phyloP scores from a whole-genome alignment of 2,113 vertebrate species.

The Erythrocebus patas region DNA sequence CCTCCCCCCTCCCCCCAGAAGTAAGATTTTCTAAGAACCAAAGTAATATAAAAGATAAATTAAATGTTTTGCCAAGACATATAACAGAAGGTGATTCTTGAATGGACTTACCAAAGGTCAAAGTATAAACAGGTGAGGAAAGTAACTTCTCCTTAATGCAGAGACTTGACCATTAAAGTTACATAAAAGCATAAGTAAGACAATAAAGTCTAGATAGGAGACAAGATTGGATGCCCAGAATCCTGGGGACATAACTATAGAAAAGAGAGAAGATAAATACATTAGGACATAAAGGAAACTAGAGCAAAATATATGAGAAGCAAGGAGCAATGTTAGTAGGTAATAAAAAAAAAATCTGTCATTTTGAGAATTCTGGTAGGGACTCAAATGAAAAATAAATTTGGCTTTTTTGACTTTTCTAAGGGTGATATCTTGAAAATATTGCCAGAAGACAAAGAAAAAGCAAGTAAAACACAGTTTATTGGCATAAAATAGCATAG shows the following conservation, averaged over 20 bases:
- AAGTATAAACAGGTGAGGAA: constrained; percentile 70
- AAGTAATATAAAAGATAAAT: constrained; percentile 27
- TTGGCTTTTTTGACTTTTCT: constrained; percentile 1
- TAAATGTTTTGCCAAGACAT: constrained; percentile 42
- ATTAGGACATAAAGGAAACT: background rate
- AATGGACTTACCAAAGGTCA: constrained; percentile 69
- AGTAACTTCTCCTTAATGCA: constrained; percentile 65
- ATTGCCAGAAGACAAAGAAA: background rate
- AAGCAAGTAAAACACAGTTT: background rate
- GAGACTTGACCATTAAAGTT: constrained; percentile 69
- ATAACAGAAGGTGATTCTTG: constrained; percentile 30
- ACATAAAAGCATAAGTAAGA: constrained; percentile 77
- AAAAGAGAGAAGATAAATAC: constrained; percentile 52
- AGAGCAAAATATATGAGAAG: background rate
- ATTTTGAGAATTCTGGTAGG: constrained; percentile 13
- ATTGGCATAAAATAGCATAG: background rate
- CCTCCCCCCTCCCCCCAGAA: too few species aligned
- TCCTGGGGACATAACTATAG: background rate
- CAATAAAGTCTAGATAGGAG: constrained; percentile 61
- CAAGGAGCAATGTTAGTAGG: background rate
- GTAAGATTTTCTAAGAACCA: background rate
- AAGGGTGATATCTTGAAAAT: constrained; percentile 4
- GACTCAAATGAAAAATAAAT: background rate
- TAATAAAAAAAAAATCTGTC: background rate
- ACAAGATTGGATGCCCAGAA: constrained; percentile 71